A percentile compares a stretch with the other conserved stretches of the same genome.
phyloP scores from a whole-genome alignment of 2,113 vertebrate genomes.

The Leuciscus idus region DNA sequence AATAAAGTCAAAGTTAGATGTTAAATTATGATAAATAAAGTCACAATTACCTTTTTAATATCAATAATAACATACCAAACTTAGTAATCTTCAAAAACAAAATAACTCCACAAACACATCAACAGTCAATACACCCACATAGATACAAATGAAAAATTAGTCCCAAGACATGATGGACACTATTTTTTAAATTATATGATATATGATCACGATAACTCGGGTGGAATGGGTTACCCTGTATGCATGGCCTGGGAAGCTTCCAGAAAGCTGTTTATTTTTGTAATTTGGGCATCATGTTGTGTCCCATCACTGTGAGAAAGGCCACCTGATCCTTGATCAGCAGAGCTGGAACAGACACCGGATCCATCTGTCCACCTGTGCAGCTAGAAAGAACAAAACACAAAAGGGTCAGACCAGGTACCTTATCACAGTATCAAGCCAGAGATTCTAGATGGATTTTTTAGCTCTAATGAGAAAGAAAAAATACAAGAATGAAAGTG shows the following conservation, averaged over 20 bases:
- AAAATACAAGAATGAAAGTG: neutral
- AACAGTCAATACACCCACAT: neutral
- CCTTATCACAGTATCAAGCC: neutral
- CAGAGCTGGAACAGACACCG: constrained; percentile 34
- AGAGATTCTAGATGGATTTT: neutral
- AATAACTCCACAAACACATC: neutral
- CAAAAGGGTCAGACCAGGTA: neutral
- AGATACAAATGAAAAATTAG: neutral
- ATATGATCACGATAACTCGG: constrained; percentile 11
- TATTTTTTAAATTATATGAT: neutral
- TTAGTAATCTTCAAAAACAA: neutral
- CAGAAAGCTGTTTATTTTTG: constrained; percentile 32
- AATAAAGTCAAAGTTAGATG: neutral
- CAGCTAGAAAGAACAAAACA: neutral
- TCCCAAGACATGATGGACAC: neutral
- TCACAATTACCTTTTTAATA: neutral
- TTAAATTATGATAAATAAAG: neutral
- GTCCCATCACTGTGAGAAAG: constrained; percentile 38
- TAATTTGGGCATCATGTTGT: constrained; percentile 28
- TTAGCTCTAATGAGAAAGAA: neutral
- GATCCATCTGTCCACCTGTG: constrained; percentile 23
- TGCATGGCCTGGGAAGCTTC: constrained; percentile 3
- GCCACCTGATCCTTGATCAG: constrained; percentile 48
- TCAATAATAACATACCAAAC: neutral
- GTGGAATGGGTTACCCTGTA: constrained; percentile 17